A percentile compares a stretch with the other conserved stretches of the same genome.
These are phyloP conservation scores for Glyphotaelius pellucidus DNA, from an alignment of 2,888 invertebrate genomes.

Conservation along the genomic window DNA sequence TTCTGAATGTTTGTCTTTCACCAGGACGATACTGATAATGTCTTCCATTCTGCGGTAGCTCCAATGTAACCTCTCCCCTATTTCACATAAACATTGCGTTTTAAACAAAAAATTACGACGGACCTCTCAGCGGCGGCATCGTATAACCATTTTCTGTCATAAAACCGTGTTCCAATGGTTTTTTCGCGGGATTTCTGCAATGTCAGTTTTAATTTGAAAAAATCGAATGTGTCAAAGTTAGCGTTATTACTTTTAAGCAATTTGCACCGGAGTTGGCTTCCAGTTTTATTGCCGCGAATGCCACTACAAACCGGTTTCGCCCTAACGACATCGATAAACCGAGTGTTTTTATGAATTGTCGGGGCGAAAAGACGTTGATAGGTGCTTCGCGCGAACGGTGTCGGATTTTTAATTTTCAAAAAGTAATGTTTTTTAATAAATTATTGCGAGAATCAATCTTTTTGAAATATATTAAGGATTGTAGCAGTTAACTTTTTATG, in stretches of 20 bases:
- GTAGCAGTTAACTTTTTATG: not conserved
- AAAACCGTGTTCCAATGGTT: not conserved
- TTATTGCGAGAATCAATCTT: not conserved
- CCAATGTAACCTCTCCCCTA: no score
- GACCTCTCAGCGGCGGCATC: not conserved
- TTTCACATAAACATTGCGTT: no score
- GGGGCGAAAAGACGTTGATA: not conserved
- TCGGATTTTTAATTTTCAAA: not conserved
- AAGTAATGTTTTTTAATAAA: not conserved
- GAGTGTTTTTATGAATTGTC: slow-evolving; percentile 17
- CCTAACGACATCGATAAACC: slow-evolving; percentile 31
- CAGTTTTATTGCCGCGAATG: slow-evolving; percentile 14
- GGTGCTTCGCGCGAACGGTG: not conserved
- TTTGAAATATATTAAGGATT: not conserved
- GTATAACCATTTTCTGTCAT: not conserved
- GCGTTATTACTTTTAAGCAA: slow-evolving; percentile 17
- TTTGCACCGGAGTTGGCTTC: slow-evolving; percentile 14
- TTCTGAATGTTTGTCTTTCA: no score
- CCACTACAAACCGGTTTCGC: slow-evolving; percentile 31
- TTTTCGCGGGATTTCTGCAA: not conserved
- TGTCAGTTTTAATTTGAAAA: not conserved
- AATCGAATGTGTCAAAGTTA: not conserved
- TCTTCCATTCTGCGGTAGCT: no score
- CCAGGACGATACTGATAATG: no score
- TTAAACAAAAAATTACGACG: no score